Percentiles rank a stretch among this genome's conserved stretches.
Conservation (phyloP, 2,113 vertebrate species). For the Tursiops truncatus region DNA sequence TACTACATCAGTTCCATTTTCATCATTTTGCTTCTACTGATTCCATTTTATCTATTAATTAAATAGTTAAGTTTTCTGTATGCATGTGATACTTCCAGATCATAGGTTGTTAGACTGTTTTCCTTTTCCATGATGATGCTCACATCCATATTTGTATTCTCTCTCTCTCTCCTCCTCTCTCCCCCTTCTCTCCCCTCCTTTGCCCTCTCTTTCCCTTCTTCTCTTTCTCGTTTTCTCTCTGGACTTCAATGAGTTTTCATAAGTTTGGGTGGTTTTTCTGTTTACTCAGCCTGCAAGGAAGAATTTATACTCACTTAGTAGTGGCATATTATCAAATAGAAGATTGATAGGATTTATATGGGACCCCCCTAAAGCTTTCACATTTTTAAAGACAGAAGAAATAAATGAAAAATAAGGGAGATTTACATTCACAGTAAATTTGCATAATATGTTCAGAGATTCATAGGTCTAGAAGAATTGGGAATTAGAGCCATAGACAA, state of each 20-base stretch:
- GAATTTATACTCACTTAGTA: background rate
- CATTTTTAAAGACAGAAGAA: slow-evolving; percentile 40
- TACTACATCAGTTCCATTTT: background rate
- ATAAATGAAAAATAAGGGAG: background rate
- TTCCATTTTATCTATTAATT: background rate
- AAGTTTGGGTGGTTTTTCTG: background rate
- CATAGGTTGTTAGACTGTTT: background rate
- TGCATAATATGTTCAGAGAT: background rate
- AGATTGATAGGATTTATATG: background rate
- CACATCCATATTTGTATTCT: background rate
- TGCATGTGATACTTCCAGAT: background rate
- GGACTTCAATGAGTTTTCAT: background rate
- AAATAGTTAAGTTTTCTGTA: background rate
- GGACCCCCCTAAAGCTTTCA: background rate
- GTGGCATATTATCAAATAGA: background rate
- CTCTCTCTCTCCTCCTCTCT: background rate
- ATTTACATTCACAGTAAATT: background rate
- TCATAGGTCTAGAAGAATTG: background rate
- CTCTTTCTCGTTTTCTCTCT: background rate
- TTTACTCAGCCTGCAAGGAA: background rate
- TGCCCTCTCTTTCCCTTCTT: background rate
- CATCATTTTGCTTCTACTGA: background rate
- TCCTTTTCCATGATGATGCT: background rate
- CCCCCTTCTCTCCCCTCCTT: background rate
- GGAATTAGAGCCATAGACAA: background rate